Conservation (phyloP, 2,797 vertebrate genomes). For the Rhabdomys pumilio region DNA sequence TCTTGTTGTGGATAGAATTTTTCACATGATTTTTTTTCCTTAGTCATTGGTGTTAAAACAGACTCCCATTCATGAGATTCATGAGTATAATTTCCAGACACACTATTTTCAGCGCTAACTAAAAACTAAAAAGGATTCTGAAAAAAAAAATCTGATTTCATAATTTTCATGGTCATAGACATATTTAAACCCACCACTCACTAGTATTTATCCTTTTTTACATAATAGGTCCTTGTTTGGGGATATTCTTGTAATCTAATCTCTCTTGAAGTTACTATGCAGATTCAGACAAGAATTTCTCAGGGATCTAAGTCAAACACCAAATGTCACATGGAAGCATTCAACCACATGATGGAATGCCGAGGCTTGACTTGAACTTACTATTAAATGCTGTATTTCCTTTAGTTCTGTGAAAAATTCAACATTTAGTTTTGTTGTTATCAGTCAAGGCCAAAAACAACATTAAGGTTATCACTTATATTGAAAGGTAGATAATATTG, state of each 20-base stretch:
- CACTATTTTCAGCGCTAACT: conserved; percentile 26
- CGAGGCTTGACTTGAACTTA: conserved; percentile 68
- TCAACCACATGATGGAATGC: conserved; percentile 65
- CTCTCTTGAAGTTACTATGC: conserved; percentile 52
- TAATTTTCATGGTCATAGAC: conserved; percentile 55
- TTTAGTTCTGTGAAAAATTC: not conserved
- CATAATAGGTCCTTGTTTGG: conserved; percentile 59
- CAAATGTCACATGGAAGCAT: conserved; percentile 57
- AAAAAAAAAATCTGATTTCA: conserved; percentile 29
- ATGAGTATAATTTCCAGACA: conserved; percentile 44
- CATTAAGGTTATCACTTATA: not conserved
- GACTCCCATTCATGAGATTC: conserved; percentile 2
- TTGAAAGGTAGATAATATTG: not conserved
- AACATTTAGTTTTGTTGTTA: not conserved
- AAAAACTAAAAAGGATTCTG: conserved; percentile 40
- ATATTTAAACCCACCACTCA: conserved; percentile 58
- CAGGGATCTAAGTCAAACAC: conserved; percentile 9
- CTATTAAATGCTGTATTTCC: not conserved
- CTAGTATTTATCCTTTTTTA: conserved; percentile 68
- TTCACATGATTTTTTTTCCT: not conserved
- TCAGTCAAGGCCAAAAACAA: conserved; percentile 30
- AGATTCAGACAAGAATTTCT: conserved; percentile 61
- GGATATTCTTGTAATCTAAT: conserved; percentile 73
- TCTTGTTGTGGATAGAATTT: not conserved
- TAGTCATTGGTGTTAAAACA: not conserved